phyloP scores from a whole-genome alignment of 2,113 vertebrate genomes.

The Recurvirostra avosetta region DNA sequence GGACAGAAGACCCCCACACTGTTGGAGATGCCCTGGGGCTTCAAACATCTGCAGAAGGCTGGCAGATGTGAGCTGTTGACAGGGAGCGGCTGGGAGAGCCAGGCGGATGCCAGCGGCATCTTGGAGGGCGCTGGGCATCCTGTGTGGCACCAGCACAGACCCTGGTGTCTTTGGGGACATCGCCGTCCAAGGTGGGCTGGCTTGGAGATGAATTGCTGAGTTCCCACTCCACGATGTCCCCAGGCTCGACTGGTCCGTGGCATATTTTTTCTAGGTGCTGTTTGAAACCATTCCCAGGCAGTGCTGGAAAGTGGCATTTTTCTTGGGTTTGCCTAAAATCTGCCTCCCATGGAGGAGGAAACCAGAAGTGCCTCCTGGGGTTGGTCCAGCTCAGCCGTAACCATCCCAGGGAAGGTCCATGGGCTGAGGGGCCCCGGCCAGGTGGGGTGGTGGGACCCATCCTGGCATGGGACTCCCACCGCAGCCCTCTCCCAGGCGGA shows the following conservation, averaged over 20 bases:
- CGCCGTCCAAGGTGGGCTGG: accelerated
- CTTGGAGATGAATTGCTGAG: background rate
- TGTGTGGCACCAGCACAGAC: background rate
- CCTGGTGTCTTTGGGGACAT: background rate
- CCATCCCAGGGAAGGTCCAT: background rate
- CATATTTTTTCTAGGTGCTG: background rate
- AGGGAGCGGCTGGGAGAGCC: background rate
- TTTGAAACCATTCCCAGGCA: background rate
- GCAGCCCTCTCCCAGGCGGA: background rate
- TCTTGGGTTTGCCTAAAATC: background rate
- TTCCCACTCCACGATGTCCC: background rate
- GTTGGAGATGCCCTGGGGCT: background rate
- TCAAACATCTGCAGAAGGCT: background rate
- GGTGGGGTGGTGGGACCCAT: background rate
- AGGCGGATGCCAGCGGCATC: background rate
- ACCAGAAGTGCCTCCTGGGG: background rate
- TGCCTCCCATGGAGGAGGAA: background rate
- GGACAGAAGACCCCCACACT: background rate
- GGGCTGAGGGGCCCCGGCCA: background rate
- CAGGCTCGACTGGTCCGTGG: background rate
- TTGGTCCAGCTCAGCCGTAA: accelerated
- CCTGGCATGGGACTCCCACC: background rate
- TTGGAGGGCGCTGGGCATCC: background rate
- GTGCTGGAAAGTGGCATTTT: background rate
- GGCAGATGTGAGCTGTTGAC: background rate